Percentiles rank a stretch among this genome's conserved stretches.
phyloP scores from a whole-genome alignment of 1,140 invertebrate species.

The Procambarus clarkii region DNA sequence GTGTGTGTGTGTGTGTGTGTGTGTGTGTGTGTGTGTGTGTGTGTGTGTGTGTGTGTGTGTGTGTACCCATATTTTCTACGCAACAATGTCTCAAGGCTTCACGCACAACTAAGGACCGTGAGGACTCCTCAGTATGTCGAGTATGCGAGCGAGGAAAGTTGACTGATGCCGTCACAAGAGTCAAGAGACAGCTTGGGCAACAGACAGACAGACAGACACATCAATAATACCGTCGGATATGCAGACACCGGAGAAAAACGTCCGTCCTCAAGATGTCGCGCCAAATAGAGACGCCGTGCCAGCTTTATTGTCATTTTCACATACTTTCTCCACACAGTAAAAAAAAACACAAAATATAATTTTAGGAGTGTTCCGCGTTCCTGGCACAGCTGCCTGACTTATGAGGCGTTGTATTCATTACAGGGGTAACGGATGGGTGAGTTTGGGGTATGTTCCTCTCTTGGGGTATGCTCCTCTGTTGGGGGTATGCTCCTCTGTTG shows the following conservation, averaged over 20 bases:
- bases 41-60: background rate
- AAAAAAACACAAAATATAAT: background rate
- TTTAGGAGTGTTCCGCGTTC: background rate
- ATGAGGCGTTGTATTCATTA: background rate
- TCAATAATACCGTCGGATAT: no score
- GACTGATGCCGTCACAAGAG: no score
- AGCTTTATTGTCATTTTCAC: background rate
- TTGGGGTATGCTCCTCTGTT: background rate
- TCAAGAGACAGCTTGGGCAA: no score
- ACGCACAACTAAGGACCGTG: no score
- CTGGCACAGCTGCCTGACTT: background rate
- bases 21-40: slow-evolving; percentile 2
- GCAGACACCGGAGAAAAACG: no score
- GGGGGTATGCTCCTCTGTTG: no score
- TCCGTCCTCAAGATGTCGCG: no score
- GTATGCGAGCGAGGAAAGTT: no score
- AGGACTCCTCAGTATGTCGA: no score
- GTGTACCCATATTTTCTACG: background rate
- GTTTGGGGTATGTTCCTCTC: background rate
- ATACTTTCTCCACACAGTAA: background rate
- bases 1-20: background rate
- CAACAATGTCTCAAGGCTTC: background rate
- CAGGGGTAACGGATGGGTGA: background rate
- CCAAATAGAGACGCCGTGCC: background rate
- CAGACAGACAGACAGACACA: no score